phyloP scores from a whole-genome alignment of 2,113 vertebrate genomes.

The Chascanopsetta lugubris region DNA sequence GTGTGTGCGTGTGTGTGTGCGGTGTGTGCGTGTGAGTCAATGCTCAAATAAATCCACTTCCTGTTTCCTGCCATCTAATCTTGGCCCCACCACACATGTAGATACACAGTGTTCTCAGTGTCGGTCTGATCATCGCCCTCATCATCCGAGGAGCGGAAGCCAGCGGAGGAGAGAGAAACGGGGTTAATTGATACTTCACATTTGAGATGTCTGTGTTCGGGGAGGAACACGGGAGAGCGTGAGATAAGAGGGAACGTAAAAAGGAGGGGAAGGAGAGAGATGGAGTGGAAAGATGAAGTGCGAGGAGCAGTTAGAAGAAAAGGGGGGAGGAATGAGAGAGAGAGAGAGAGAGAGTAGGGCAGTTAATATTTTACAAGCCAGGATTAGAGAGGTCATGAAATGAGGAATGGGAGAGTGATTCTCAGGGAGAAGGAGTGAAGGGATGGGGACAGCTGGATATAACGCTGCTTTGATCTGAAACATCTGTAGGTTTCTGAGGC shows the following conservation, averaged over 20 bases:
- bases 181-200: constrained; percentile 71
- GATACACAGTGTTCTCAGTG: constrained; percentile 24
- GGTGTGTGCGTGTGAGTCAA: constrained; percentile 52
- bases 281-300: constrained; percentile 31
- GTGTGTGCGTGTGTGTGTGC: constrained; percentile 32
- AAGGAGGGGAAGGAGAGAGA: constrained; percentile 25
- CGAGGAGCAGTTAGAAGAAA: constrained; percentile 27
- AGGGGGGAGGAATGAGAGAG: constrained; percentile 50
- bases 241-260: constrained; percentile 35
- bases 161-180: constrained; percentile 35
- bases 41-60: constrained; percentile 78
- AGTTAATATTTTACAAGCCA: constrained; percentile 78
- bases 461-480: constrained; percentile 67
- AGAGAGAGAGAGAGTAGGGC: constrained; percentile 56
- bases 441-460: constrained; percentile 63
- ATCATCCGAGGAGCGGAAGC: constrained; percentile 46
- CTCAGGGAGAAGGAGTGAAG: constrained; percentile 38
- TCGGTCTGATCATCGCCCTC: constrained; percentile 32
- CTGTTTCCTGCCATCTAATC: constrained; percentile 75
- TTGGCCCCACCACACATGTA: constrained; percentile 47
- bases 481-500: constrained; percentile 55
- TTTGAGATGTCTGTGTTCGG: constrained; percentile 50
- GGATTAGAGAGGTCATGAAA: constrained; percentile 75
- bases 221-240: constrained; percentile 36
- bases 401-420: constrained; percentile 66